Percentiles rank a stretch among this genome's conserved stretches.
Conservation (phyloP, 1,140 invertebrate genomes). For the Drosophila sp. region DNA sequence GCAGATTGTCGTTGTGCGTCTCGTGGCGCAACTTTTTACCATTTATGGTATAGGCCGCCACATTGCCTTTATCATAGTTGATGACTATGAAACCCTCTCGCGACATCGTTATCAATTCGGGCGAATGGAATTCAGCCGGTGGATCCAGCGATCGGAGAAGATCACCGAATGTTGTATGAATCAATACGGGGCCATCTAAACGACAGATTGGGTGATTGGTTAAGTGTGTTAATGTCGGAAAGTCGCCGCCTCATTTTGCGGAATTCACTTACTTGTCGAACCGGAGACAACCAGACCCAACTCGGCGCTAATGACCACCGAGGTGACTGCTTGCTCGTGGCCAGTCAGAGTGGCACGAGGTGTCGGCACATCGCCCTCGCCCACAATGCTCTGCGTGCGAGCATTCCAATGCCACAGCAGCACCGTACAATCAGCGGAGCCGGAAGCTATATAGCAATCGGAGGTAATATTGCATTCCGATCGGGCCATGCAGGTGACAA, state of each 20-base stretch:
- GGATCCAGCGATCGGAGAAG: constrained; percentile 95
- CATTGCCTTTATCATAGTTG: constrained; percentile 94
- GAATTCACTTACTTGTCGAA: constrained; percentile 87
- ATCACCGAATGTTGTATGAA: constrained; percentile 99
- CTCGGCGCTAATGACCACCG: constrained; percentile 98
- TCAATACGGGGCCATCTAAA: constrained; percentile 96
- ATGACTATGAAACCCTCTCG: constrained; percentile 98
- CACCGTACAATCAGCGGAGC: constrained; percentile 98
- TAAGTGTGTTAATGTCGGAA: no score
- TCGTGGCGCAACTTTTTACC: constrained; percentile 93
- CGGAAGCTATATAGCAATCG: constrained; percentile 99
- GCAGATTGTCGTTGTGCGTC: constrained; percentile 96
- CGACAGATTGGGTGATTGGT: no score
- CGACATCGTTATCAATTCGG: constrained; percentile 95
- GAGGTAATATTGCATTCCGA: constrained; percentile 99
- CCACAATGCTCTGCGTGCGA: constrained; percentile 96
- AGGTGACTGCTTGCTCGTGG: constrained; percentile 97
- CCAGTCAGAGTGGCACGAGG: constrained; percentile 98
- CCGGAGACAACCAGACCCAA: constrained; percentile 98
- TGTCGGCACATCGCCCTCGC: constrained; percentile 96
- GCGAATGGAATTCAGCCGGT: constrained; percentile 90
- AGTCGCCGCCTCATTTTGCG: no score
- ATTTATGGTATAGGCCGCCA: constrained; percentile 97
- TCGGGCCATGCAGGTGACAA: constrained; percentile 97
- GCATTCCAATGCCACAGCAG: constrained; percentile 99